These are phyloP conservation scores for Alouatta palliata DNA, from an alignment of 2,113 vertebrate genomes.

Conservation along the genomic window DNA sequence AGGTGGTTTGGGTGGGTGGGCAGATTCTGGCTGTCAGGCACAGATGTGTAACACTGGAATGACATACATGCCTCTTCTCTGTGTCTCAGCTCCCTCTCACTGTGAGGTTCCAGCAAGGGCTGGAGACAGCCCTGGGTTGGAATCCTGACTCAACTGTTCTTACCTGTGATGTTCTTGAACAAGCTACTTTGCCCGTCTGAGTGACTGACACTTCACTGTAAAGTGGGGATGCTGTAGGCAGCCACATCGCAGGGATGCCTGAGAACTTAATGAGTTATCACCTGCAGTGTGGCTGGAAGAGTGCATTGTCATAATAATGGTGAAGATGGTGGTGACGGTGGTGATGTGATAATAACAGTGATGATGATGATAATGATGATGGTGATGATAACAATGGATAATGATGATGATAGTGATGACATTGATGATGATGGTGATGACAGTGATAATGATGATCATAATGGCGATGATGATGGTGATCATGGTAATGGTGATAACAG, in stretches of 20 bases:
- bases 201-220: neutral
- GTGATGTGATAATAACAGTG: rapidly evolving
- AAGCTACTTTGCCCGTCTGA: neutral
- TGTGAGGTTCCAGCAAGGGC: rapidly evolving
- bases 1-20: neutral
- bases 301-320: rapidly evolving
- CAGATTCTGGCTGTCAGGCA: neutral
- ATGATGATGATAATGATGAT: neutral
- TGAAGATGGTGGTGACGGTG: rapidly evolving
- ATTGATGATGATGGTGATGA: too few species aligned
- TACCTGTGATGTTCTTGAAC: neutral
- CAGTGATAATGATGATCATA: rapidly evolving
- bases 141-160: neutral
- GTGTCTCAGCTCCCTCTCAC: neutral
- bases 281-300: too few species aligned
- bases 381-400: too few species aligned
- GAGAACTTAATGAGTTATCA: rapidly evolving
- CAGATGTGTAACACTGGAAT: too few species aligned
- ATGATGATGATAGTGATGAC: neutral
- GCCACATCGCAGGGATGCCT: rapidly evolving
- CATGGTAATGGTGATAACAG: rapidly evolving
- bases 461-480: rapidly evolving
- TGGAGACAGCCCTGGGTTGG: neutral
- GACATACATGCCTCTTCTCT: neutral
- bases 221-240: neutral